Evolutionary conservation across 2,888 invertebrate genomes (phyloP).

Genomic region (Lepidocyrtoides sp.): DNA sequence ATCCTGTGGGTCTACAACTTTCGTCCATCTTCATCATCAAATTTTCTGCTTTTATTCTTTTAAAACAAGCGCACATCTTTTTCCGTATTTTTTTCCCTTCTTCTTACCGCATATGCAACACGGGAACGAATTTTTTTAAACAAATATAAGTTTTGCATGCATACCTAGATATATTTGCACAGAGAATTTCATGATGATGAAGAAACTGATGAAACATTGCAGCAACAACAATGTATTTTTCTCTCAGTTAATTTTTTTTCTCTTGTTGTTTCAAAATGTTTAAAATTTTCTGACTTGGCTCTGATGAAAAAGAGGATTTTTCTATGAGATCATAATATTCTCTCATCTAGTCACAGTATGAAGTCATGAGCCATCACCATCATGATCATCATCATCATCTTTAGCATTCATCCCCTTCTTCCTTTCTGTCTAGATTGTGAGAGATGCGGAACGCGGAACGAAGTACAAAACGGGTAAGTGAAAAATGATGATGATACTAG

Average conservation of each 20-base stretch:
- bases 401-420: constrained; percentile 19
- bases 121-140: not conserved
- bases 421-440: constrained; percentile 40
- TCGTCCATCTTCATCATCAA: constrained; percentile 11
- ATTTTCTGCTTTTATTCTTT: constrained; percentile 34
- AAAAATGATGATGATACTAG: constrained; percentile 11
- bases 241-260: not conserved
- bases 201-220: not conserved
- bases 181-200: not conserved
- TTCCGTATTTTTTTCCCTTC: not conserved
- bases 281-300: constrained; percentile 3
- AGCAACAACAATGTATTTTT: not conserved
- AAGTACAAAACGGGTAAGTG: constrained; percentile 56
- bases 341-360: constrained; percentile 51
- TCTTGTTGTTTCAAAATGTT: constrained; percentile 8
- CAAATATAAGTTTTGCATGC: not conserved
- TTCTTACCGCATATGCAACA: not conserved
- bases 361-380: constrained; percentile 36
- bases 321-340: constrained; percentile 48
- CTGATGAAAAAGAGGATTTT: constrained; percentile 23
- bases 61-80: constrained; percentile 13
- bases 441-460: constrained; percentile 59
- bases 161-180: not conserved
- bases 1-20: constrained; percentile 27
- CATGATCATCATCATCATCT: constrained; percentile 22